Evolutionary conservation across 2,113 vertebrate genomes (phyloP).

Genomic region (Oxyura jamaicensis): DNA sequence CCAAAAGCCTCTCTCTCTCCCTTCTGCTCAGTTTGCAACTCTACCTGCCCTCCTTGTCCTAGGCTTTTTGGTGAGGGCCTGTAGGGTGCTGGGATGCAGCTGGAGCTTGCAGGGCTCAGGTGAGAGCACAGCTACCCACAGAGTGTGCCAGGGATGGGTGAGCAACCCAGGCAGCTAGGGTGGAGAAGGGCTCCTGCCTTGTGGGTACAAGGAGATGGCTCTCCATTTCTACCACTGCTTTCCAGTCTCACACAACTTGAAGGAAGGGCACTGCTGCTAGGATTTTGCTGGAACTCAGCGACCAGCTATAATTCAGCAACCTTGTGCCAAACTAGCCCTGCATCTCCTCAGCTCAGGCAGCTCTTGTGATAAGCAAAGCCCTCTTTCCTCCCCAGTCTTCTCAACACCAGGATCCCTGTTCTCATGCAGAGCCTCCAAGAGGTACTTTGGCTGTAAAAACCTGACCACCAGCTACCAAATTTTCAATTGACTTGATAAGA

Average conservation of each 20-base stretch:
- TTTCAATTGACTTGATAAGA: not conserved
- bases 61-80: not conserved
- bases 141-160: not conserved
- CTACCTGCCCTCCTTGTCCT: not conserved
- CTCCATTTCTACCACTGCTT: not conserved
- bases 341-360: not conserved
- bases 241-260: not conserved
- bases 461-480: not conserved
- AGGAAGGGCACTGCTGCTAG: not conserved
- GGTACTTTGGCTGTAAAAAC: not conserved
- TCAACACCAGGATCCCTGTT: not conserved
- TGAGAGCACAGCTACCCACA: not conserved
- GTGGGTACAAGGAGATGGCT: not conserved
- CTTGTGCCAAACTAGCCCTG: not conserved
- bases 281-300: not conserved
- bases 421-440: not conserved
- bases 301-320: not conserved
- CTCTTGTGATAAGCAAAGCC: not conserved
- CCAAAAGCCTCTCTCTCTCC: not conserved
- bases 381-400: not conserved
- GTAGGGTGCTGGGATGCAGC: not conserved
- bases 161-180: not conserved
- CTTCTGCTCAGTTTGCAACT: not conserved
- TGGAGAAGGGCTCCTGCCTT: not conserved
- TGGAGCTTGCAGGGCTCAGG: not conserved